Base-by-base conservation (phyloP, 1,140 invertebrate genomes). In the Leguminivora glycinivorella region DNA sequence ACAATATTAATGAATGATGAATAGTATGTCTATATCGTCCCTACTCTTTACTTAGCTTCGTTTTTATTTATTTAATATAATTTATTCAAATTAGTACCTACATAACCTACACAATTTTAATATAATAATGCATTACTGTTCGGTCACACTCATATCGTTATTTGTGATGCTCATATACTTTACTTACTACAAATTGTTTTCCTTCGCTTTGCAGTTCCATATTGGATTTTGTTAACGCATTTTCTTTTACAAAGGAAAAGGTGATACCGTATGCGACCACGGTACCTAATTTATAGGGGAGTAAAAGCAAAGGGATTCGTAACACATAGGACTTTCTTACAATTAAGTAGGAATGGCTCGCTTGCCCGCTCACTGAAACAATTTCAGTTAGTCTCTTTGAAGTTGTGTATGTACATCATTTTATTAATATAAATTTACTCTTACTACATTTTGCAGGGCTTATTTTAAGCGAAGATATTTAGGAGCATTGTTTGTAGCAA, bases 341-440 rank as follows among this genome's bases (percentile, higher is more conserved):
- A 68, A 68, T 26, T 63, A 63, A 22, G 4, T 63, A 1, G 29
- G 17, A 7, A 26, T 26, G 14, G 25, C 56, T 63, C 58, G 29
- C 58, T 31, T 31, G 58, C 58, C 58, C 58, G 58, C 58, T 63
- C 67, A 4, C 34, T 25, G 22, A 43, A 47, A 68, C 43, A 25
- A 68, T 47, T 43, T 43, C 43, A 34, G 24, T 43, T 47, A 67
- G 67, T 22, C 38, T 24, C 25, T 68, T 43, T 47, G 67, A 68
- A 47, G 43, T 24, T 9, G 5, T 47, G 34, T n/a, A 68, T n/a
- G 14, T 26, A 43, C 9, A 67, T 40, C 92, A 24, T 56, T 26
- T 56, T 26, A 7, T 56, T 58, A 12, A n/a, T 25, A 56, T 10
- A 12, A 12, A 56, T 22, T 24, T 56, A 56, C 52, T 56, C n/a